Evolutionary conservation across 2,113 vertebrate species (phyloP).

Genomic region (Saccopteryx leptura): DNA sequence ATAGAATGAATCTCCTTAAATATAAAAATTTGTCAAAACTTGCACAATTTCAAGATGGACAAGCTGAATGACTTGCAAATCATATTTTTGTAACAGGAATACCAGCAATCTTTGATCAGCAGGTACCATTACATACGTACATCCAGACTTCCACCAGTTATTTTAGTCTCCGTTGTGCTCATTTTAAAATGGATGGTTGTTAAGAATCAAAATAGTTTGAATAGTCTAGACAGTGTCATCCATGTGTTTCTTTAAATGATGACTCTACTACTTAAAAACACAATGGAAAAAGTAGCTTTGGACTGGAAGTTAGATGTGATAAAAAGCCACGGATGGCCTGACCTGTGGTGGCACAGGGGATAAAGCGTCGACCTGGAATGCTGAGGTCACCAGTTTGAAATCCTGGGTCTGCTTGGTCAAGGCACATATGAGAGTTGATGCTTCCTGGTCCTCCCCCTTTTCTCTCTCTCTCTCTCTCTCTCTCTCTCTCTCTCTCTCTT

Average conservation of each 20-base stretch:
- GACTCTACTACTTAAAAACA: neutral
- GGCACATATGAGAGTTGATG: too few relatives aligned
- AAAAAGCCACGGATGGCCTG: neutral
- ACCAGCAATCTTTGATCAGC: neutral
- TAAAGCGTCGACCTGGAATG: too few relatives aligned
- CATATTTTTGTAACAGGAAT: neutral
- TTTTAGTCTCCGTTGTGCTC: neutral
- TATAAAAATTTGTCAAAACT: slow-evolving; percentile 48
- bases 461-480: too few relatives aligned
- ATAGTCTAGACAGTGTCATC: neutral
- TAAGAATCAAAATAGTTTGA: slow-evolving; percentile 53
- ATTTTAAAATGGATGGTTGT: slow-evolving; percentile 26
- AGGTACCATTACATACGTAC: neutral
- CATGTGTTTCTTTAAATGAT: neutral
- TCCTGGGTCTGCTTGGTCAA: too few relatives aligned
- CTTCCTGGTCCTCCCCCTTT: too few relatives aligned
- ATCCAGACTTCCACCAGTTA: neutral
- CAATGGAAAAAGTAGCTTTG: neutral
- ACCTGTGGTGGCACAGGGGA: too few relatives aligned
- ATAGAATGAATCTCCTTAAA: slow-evolving; percentile 23
- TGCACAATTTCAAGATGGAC: slow-evolving; percentile 32
- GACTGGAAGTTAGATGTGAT: neutral
- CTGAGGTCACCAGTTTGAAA: too few relatives aligned
- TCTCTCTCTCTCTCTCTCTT: too few relatives aligned
- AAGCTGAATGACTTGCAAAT: neutral